Evolutionary conservation across 2,888 invertebrate species (phyloP), one percentile per base, ranked within the genome.

Genomic region (Latrodectus elegans): DNA sequence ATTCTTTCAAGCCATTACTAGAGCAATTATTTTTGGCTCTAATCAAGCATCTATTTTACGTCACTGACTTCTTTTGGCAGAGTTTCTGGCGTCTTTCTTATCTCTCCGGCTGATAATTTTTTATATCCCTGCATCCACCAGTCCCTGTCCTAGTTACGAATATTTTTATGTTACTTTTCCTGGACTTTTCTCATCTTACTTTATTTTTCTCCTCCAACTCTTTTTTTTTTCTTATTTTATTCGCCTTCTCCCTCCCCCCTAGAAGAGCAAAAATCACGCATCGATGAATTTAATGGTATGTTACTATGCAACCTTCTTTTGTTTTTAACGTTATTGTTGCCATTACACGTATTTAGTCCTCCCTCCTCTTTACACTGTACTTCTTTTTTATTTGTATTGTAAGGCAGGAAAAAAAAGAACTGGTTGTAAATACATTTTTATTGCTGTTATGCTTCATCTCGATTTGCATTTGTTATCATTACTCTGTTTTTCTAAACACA

Each of bases 1-100:
- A 51, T 71, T 14, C 71, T 51, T 49, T 11, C 77, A 17, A 51
- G 38, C 38, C 70, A 77, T 77, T 78, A 77, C 64, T 10, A 49
- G 71, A 78, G 84, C 77, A 78, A 78, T 84, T 84, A 78, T 84
- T 78, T 84, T 84, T 73, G 22, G 60, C 71, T 78, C 76, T 73
- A 78, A 84, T 84, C 84, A 84, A 78, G 84, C 77, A 78, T 84
- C 77, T 65, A 78, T 67, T 84, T 84, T 73, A 84, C 84, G 78
- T 78, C 78, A 73, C 65, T 52, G 83, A 53, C 71, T 78, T 71
- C 76, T 84, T 73, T 55, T 78, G 77, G 84, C 84, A 72, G 71
- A 71, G 71, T 77, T 72, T 83, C 77, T 84, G 76, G 76, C 84
- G 84, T 84, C 76, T 15, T 22, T 51, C 70, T 81, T 81, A 64